Conservation (phyloP, 2,888 invertebrate species). For the Drosophila hamatofila region DNA sequence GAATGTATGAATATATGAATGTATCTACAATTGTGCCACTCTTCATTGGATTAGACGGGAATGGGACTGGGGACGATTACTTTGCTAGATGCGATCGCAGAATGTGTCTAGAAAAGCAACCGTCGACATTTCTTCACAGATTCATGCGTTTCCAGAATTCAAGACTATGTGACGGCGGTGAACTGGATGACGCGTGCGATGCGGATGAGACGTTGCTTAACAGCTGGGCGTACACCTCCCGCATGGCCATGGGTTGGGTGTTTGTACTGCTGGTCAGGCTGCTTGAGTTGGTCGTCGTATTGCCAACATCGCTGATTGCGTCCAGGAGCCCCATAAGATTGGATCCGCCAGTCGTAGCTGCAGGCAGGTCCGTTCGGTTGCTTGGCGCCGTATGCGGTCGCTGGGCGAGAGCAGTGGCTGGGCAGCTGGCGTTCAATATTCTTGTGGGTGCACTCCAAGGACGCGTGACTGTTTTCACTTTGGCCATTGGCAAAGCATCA, state of each 20-base stretch:
- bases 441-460: constrained; percentile 41
- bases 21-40: not conserved
- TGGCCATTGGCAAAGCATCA: not conserved
- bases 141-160: constrained; percentile 67
- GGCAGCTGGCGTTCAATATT: not conserved
- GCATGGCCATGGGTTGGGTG: not conserved
- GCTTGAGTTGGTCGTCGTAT: constrained; percentile 32
- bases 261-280: constrained; percentile 21
- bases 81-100: constrained; percentile 12
- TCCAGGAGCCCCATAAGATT: constrained; percentile 19
- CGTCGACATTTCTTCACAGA: constrained; percentile 27
- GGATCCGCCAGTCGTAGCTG: not conserved
- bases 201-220: constrained; percentile 7
- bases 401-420: not conserved
- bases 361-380: constrained; percentile 2
- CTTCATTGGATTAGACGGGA: constrained; percentile 15
- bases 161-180: constrained; percentile 41
- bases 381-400: constrained; percentile 67
- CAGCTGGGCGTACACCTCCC: constrained; percentile 21
- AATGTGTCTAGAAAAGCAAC: constrained; percentile 6
- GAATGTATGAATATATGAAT: not conserved
- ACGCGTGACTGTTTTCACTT: not conserved
- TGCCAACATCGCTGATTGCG: constrained; percentile 29
- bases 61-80: constrained; percentile 1
- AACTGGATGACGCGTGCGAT: constrained; percentile 33